Evolutionary conservation across 1,140 invertebrate genomes (phyloP).

Genomic region (Euura lappo): DNA sequence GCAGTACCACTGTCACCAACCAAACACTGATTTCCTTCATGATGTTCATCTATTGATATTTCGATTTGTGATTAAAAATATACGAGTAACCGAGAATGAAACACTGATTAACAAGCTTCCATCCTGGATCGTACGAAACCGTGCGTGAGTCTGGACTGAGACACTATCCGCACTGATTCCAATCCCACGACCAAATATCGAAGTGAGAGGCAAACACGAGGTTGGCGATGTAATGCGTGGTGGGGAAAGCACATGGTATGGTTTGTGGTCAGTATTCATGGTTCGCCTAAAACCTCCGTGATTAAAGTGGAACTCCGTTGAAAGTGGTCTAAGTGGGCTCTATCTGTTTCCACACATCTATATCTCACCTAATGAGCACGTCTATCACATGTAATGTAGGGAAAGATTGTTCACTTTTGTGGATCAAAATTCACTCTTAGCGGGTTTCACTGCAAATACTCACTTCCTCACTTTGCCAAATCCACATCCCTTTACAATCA

Average conservation of each 20-base stretch:
- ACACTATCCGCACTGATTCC: neutral
- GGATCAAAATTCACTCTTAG: too few species aligned
- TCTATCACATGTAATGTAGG: too few species aligned
- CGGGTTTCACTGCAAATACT: too few species aligned
- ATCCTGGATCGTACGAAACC: neutral
- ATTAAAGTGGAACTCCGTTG: too few species aligned
- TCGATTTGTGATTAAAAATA: too few species aligned
- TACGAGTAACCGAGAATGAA: too few species aligned
- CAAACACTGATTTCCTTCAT: neutral
- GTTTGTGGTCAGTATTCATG: conserved; percentile 4
- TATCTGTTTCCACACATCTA: too few species aligned
- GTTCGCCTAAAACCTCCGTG: neutral
- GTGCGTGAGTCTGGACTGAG: neutral
- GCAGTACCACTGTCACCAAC: conserved; percentile 13
- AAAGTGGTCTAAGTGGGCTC: too few species aligned
- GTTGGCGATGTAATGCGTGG: neutral
- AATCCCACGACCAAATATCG: neutral
- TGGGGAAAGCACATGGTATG: neutral
- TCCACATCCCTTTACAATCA: too few species aligned
- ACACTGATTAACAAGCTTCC: neutral
- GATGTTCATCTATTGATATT: neutral
- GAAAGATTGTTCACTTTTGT: too few species aligned
- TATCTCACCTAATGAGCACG: too few species aligned
- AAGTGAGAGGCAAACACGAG: neutral
- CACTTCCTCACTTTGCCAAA: too few species aligned